Percentiles rank a stretch among this genome's conserved stretches.
Evolutionary conservation across 2,113 vertebrate genomes (phyloP).

Genomic region (Bubo bubo): DNA sequence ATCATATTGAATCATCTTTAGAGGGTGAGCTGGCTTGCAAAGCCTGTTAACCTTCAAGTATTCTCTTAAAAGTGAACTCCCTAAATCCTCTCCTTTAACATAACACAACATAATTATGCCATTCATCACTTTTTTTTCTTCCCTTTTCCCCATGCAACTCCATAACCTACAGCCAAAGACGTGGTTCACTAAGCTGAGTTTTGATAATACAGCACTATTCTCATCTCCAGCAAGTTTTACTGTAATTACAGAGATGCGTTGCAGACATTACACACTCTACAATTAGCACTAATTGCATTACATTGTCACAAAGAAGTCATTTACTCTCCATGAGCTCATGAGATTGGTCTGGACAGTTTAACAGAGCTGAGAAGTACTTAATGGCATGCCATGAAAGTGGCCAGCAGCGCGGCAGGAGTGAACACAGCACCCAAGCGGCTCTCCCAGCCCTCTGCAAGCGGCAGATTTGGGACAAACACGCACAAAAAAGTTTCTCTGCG

Average conservation of each 20-base stretch:
- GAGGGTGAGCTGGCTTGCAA: not conserved
- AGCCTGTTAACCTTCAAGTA: not conserved
- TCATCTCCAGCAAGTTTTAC: conserved; percentile 43
- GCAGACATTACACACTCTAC: conserved; percentile 53
- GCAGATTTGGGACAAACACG: not conserved
- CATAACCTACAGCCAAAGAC: conserved; percentile 5
- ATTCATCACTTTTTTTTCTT: not conserved
- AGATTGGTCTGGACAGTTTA: conserved; percentile 55
- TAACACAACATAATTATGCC: conserved; percentile 13
- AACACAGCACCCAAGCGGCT: not conserved
- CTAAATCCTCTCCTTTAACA: not conserved
- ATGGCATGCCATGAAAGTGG: not conserved
- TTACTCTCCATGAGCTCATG: conserved; percentile 51
- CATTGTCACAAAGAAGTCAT: conserved; percentile 67
- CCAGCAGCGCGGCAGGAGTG: not conserved
- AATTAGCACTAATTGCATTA: conserved; percentile 66
- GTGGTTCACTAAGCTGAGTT: not conserved
- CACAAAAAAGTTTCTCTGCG: not conserved
- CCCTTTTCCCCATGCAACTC: not conserved
- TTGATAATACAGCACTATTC: conserved; percentile 25
- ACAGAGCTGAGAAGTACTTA: not conserved
- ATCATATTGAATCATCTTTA: not conserved
- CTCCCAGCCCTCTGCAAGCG: not conserved
- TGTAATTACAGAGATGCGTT: conserved; percentile 65
- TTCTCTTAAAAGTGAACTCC: not conserved